Percentiles rank a stretch among this genome's conserved stretches.
Evolutionary conservation across 2,797 vertebrate species (phyloP).

Genomic region (Adrianichthys oophorus): DNA sequence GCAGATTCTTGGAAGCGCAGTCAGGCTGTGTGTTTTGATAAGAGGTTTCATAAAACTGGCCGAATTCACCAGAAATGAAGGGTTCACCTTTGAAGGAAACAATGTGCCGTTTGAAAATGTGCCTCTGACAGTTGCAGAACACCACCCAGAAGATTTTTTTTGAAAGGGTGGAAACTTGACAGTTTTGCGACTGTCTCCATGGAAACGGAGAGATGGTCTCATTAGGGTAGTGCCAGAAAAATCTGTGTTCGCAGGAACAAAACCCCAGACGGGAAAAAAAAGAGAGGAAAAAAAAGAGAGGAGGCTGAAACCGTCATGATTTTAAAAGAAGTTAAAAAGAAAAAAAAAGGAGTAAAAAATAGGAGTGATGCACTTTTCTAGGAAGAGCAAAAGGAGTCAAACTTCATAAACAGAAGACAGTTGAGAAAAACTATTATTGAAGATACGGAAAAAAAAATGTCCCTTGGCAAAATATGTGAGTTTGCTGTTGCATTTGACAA

Average conservation of each 20-base stretch:
- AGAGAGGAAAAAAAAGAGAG: conserved; percentile 21
- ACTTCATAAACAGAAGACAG: conserved; percentile 53
- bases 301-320: conserved; percentile 51
- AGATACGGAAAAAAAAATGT: conserved; percentile 62
- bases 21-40: conserved; percentile 61
- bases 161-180: conserved; percentile 80
- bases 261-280: conserved; percentile 54
- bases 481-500: conserved; percentile 63
- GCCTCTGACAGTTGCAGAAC: conserved; percentile 78
- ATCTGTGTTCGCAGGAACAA: conserved; percentile 62
- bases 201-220: conserved; percentile 78
- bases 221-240: conserved; percentile 77
- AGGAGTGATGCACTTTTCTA: conserved; percentile 38
- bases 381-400: conserved; percentile 49
- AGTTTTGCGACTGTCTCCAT: conserved; percentile 84
- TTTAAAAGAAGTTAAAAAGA: conserved; percentile 52
- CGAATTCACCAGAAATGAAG: conserved; percentile 74
- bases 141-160: conserved; percentile 66
- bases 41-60: conserved; percentile 67
- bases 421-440: conserved; percentile 47
- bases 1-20: conserved; percentile 53
- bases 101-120: conserved; percentile 72
- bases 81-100: conserved; percentile 70
- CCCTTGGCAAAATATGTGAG: conserved; percentile 48
- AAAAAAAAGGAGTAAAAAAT: conserved; percentile 2